These are phyloP conservation scores for Graptemys geographica DNA, from an alignment of 2,797 vertebrate species.

Conservation along the genomic window DNA sequence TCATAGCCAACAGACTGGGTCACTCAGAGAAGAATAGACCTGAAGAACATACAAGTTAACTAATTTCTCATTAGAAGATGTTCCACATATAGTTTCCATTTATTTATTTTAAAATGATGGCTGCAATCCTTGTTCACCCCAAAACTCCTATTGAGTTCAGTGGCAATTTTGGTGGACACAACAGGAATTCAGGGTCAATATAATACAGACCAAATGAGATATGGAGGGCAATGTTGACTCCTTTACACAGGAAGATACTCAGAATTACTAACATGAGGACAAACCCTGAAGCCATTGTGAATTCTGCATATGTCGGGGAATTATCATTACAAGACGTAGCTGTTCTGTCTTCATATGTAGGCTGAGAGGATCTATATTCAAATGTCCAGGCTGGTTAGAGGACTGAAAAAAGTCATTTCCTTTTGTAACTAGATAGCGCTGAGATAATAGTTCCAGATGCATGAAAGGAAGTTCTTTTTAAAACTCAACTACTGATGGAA, in stretches of 20 bases:
- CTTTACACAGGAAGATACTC: neutral
- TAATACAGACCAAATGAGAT: neutral
- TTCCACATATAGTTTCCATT: neutral
- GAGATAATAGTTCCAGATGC: neutral
- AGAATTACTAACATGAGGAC: neutral
- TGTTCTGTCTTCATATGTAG: neutral
- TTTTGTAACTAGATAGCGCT: neutral
- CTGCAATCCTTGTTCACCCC: neutral
- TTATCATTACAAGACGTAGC: neutral
- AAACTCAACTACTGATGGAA: neutral
- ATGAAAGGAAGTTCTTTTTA: neutral
- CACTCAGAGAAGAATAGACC: neutral
- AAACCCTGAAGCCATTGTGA: neutral
- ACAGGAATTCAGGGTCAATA: neutral
- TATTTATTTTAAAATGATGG: neutral
- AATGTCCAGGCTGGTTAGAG: neutral
- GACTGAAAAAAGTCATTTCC: neutral
- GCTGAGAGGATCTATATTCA: neutral
- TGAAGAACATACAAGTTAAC: neutral
- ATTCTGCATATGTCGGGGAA: neutral
- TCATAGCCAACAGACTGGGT: neutral
- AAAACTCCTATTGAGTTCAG: slow-evolving; percentile 19
- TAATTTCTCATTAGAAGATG: neutral
- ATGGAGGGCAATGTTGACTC: neutral
- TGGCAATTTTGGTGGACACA: neutral